Evolutionary conservation across 2,888 invertebrate species (phyloP).

Genomic region (Pharmacophagus antenor): DNA sequence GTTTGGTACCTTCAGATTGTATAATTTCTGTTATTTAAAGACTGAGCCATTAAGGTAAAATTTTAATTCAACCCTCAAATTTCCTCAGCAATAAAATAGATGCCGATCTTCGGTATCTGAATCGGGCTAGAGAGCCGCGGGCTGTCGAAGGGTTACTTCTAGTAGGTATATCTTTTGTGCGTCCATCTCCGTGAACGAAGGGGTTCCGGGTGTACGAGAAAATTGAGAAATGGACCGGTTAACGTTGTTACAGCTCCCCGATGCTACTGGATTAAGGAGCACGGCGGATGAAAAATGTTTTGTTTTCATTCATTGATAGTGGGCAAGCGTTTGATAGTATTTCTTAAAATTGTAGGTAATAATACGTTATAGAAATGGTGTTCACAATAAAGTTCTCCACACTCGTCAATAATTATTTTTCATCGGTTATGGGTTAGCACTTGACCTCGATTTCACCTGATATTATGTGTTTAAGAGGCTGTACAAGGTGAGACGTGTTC

Average conservation of each 20-base stretch:
- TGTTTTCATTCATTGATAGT: constrained; percentile 48
- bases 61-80: constrained; percentile 38
- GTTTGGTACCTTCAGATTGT: not conserved
- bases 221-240: constrained; percentile 81
- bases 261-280: constrained; percentile 59
- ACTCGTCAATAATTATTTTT: too few relatives aligned
- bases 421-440: too few relatives aligned
- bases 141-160: constrained; percentile 60
- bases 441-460: too few relatives aligned
- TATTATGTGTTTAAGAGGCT: too few relatives aligned
- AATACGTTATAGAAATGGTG: not conserved
- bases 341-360: not conserved
- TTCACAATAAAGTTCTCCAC: too few relatives aligned
- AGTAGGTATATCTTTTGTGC: constrained; percentile 57
- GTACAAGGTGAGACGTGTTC: too few relatives aligned
- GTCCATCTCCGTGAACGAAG: constrained; percentile 58
- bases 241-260: constrained; percentile 74
- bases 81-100: constrained; percentile 66
- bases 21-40: constrained; percentile 10
- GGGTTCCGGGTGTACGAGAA: constrained; percentile 57
- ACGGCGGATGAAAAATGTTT: constrained; percentile 71
- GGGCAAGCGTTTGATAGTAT: not conserved
- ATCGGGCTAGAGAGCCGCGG: constrained; percentile 54
- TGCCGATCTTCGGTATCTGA: constrained; percentile 53
- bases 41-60: constrained; percentile 18